Evolutionary conservation across 2,113 vertebrate species (phyloP), one percentile per base, ranked within the genome.

Genomic region (Esox niger): DNA sequence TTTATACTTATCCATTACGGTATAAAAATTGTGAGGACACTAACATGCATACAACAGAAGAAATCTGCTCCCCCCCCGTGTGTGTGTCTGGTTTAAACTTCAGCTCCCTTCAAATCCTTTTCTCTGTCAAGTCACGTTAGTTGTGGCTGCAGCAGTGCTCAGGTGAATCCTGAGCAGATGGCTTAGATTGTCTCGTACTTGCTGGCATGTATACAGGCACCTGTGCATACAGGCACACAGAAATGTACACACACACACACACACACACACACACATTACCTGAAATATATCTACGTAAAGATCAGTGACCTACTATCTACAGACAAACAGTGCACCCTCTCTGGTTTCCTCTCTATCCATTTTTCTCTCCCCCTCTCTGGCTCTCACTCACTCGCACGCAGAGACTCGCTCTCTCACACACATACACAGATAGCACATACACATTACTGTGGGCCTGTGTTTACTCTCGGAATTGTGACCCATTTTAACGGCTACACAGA

Each of bases 1-100:
- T 89, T 88, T 82, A 89, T 84, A 79, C 69, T 69, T 78, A 76
- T 87, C 84, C 56, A 79, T 86, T 86, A 77, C 63, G 61, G 75
- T 67, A 67, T 76, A 73, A 79, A 80, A 84, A 79, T 80, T 70
- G 15, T 75, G 70, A 71, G 73, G 81, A 80, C 79, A 80, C 71
- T 30, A 77, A 81, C 83, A 79, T 79, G 74, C 70, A 59, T 74
- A 75, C 70, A 83, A 81, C 76, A 65, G 71, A 79, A 60, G 77
- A 71, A 82, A 82, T 78, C 76, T 76, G 82, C 82, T 75, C 68
- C 63, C 71, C 69, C 58, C 64, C 66, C n/a, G n/a, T n/a, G n/a
- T n/a, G 27, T 76, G 75, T 73, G 72, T 79, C 56, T 66, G 32
- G 71, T 72, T 76, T 62, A 62, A 66, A 79, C 75, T 80, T 79